Conservation (phyloP, 2,113 vertebrate species). For the Lucifuga dentata region DNA sequence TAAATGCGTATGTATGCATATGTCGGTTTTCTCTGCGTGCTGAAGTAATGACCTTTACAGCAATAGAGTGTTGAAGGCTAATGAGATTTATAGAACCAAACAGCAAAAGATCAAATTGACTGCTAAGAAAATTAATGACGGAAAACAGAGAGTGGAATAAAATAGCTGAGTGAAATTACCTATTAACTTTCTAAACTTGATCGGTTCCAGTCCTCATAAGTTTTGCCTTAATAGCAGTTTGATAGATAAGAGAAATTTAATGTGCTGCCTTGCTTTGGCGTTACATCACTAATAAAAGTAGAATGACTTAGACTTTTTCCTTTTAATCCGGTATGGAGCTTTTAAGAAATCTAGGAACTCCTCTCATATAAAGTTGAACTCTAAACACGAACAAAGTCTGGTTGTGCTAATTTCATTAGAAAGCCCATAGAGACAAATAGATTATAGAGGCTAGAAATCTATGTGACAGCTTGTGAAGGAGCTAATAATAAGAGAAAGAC, state of each 20-base stretch:
- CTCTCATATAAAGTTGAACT: too few species aligned
- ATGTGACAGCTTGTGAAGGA: conserved; percentile 9
- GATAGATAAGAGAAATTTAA: not conserved
- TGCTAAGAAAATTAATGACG: not conserved
- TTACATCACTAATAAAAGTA: not conserved
- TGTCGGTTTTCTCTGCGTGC: not conserved
- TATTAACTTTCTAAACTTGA: too few species aligned
- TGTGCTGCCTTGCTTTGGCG: not conserved
- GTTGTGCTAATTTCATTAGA: not conserved
- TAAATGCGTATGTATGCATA: too few species aligned
- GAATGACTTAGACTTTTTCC: not conserved
- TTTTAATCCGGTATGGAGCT: not conserved
- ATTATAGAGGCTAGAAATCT: not conserved
- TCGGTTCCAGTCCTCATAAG: too few species aligned
- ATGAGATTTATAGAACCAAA: conserved; percentile 17
- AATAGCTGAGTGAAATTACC: conserved; percentile 5
- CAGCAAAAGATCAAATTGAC: not conserved
- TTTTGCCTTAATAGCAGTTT: too few species aligned
- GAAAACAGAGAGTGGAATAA: not conserved
- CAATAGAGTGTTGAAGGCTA: not conserved
- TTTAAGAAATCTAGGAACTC: not conserved
- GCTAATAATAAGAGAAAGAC: conserved; percentile 2
- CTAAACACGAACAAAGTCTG: too few species aligned
- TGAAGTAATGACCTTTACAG: not conserved
- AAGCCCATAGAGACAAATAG: not conserved